Conservation (phyloP, 2,113 vertebrate genomes). For the Rhinopithecus roxellana region DNA sequence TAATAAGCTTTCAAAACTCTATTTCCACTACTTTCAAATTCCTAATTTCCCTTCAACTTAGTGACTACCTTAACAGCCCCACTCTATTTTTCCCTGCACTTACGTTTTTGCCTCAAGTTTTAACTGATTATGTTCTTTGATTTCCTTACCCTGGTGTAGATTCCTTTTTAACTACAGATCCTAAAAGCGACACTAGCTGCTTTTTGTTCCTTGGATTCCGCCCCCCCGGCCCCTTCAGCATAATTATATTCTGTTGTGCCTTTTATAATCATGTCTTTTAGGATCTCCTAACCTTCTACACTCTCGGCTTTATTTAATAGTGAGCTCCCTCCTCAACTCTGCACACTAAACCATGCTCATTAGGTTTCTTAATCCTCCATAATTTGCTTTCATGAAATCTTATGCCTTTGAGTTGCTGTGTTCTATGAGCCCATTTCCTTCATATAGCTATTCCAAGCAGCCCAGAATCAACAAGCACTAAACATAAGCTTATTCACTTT, state of each 20-base stretch:
- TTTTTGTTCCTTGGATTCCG: slow-evolving; percentile 58
- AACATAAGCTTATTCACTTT: slow-evolving; percentile 62
- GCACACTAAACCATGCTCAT: slow-evolving; percentile 66
- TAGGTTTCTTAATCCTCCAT: slow-evolving; percentile 74
- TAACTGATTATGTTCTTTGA: slow-evolving; percentile 66
- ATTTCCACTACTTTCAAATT: not conserved
- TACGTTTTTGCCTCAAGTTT: slow-evolving; percentile 59
- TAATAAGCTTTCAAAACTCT: slow-evolving; percentile 41
- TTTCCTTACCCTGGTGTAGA: slow-evolving; percentile 53
- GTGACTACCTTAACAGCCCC: not conserved
- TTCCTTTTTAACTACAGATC: slow-evolving; percentile 57
- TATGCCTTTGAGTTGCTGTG: slow-evolving; percentile 64
- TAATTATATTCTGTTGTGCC: slow-evolving; percentile 74
- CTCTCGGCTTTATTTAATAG: slow-evolving; percentile 72
- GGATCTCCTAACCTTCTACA: slow-evolving; percentile 67
- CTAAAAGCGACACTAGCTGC: slow-evolving; percentile 70
- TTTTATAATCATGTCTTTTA: slow-evolving; percentile 62
- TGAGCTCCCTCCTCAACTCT: slow-evolving; percentile 48
- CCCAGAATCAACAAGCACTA: slow-evolving; percentile 59
- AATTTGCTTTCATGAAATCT: slow-evolving; percentile 74
- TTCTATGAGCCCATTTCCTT: slow-evolving; percentile 67
- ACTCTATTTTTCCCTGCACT: not conserved
- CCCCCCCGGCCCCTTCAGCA: not conserved
- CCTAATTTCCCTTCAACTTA: slow-evolving; percentile 24
- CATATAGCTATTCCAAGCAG: slow-evolving; percentile 24